These are phyloP conservation scores for Pomatorhinus ruficollis DNA, from an alignment of 2,113 vertebrate species.

Conservation along the genomic window DNA sequence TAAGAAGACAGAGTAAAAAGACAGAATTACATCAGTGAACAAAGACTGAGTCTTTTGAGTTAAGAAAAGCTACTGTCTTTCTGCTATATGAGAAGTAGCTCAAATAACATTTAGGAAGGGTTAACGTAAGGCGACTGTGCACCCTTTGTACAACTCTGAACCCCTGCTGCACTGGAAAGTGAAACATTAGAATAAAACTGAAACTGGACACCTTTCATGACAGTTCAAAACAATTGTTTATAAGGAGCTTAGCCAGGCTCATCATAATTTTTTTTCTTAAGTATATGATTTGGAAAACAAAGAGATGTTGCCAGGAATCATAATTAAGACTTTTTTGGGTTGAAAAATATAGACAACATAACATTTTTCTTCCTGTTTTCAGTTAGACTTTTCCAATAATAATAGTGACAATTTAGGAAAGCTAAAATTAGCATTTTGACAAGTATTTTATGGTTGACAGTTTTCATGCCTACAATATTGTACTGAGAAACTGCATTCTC, in stretches of 20 bases:
- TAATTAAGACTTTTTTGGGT: neutral
- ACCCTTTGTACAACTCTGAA: neutral
- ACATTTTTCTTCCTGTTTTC: conserved; percentile 14
- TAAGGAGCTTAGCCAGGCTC: neutral
- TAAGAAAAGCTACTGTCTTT: neutral
- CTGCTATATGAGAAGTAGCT: neutral
- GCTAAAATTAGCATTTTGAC: conserved; percentile 69
- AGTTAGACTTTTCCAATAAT: conserved; percentile 43
- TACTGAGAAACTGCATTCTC: conserved; percentile 38
- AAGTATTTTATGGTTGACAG: conserved; percentile 39
- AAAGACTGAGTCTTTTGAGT: neutral
- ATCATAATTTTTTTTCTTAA: neutral
- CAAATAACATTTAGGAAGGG: neutral
- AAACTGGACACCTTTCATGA: neutral
- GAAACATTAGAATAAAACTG: neutral
- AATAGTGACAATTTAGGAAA: conserved; percentile 46
- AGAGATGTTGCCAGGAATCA: neutral
- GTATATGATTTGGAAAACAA: neutral
- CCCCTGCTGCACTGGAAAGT: neutral
- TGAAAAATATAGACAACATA: neutral
- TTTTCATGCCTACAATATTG: conserved; percentile 54
- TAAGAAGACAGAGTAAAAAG: neutral
- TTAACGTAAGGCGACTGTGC: neutral
- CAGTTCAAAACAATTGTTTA: neutral
- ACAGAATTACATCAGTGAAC: neutral